Evolutionary conservation across 1,140 invertebrate species (phyloP), one percentile per base, ranked within the genome.

Genomic region (Leptonema lineaticorne): DNA sequence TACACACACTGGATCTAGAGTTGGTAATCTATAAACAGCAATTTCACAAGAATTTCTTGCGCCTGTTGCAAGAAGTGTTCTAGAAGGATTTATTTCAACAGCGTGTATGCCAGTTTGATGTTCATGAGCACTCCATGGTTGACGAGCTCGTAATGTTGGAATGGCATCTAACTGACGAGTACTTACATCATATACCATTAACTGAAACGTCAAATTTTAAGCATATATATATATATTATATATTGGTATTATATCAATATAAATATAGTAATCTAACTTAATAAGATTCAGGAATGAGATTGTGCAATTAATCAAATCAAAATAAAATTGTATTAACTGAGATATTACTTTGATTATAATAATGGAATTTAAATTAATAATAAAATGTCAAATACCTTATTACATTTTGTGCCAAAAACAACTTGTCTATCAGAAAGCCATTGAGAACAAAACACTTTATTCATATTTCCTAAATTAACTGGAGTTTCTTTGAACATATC

Each of bases 381-480:
- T 4, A 50, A 45, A 45, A 24, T 24, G 29, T 14, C n/a, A 72
- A 77, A 79, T 78, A 94, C 90, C 86, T 96, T 96, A 82, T 97
- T 97, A 79, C 96, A 98, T 79, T 98, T 98, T 26, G 95, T 97
- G 30, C 95, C 95, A 81, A 97, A 94, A 2, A 96, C 93, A 67
- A 97, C 92, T 85, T 96, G 94, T 77, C 92, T 86, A 81, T 96
- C 92, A 75, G 92, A 95, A 16, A 98, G 84, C 95, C 96, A 98
- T 79, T 96, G 91, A 0, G 95, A 95, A 79, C 95, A 95, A 83
- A 97, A 97, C 46, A 97, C 91, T 85, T 98, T 98, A 81, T 98
- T 97, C 81, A 96, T 92, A 77, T 90, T 92, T 74, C 89, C 90
- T 63, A 95, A 83, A 77, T 85, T 88, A 75, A 94, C 87, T 2